A percentile compares a stretch with the other conserved stretches of the same genome.
phyloP scores from a whole-genome alignment of 2,797 vertebrate species.

The Acropternis orthonyx region DNA sequence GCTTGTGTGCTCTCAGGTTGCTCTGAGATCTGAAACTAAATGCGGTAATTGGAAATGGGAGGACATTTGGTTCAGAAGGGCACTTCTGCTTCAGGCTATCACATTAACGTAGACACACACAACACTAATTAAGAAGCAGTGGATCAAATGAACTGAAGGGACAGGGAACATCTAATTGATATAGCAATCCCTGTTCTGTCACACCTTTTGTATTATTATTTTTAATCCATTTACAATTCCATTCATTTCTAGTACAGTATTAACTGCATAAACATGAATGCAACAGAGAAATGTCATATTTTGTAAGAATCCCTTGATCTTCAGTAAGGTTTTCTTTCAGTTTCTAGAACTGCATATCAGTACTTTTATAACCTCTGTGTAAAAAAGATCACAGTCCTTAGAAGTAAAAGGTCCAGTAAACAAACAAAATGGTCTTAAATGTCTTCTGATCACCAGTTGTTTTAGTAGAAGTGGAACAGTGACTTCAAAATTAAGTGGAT shows the following conservation, averaged over 20 bases:
- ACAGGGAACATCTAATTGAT: not conserved
- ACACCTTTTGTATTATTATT: not conserved
- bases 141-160: not conserved
- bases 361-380: not conserved
- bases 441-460: not conserved
- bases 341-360: not conserved
- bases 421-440: not conserved
- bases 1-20: not conserved
- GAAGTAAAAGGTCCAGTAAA: not conserved
- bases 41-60: not conserved
- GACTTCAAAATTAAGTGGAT: not conserved
- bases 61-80: not conserved
- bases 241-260: not conserved
- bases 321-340: not conserved
- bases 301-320: not conserved
- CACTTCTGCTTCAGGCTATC: not conserved
- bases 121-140: not conserved
- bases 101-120: not conserved
- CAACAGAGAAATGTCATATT: not conserved
- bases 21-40: not conserved
- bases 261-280: not conserved
- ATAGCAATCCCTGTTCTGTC: not conserved
- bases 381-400: not conserved
- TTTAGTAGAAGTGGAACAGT: conserved; percentile 1
- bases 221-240: not conserved